Base-by-base conservation (phyloP, 2,113 vertebrate species). In the Callorhinus ursinus region DNA sequence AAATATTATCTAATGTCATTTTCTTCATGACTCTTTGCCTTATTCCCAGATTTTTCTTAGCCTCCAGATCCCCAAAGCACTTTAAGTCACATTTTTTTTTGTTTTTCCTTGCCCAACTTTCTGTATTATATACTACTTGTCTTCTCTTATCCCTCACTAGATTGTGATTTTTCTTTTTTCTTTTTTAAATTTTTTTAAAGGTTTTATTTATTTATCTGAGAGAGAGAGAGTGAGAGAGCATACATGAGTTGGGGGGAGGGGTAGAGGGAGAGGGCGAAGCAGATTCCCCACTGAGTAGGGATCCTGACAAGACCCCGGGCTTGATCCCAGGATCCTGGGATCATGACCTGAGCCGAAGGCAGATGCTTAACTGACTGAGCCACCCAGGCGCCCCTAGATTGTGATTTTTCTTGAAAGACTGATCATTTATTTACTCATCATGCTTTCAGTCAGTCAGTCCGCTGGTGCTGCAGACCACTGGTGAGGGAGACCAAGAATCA, bases 1-100 rank as follows among this genome's bases (percentile, higher is more conserved):
- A 86, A 69, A 88, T 67, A 31, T 67, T 36, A 69, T 36, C 22
- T 81, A 33, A 39, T 51, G 39, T 84, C 59, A 77, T 39, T 93
- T 89, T 39, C 24, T 89, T 69, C 21, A 51, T 15, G 24, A 67
- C 67, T 77, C 49, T 96, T 77, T 61, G n/a, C 46, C 74, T 84
- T 71, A n/a, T 51, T 31, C 31, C 39, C 2, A 3, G n/a, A 84
- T 59, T 36, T 90, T 77, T 79, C 18, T 61, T 55, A 86, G 21
- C 55, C 22, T 86, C 16, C n/a, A 51, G 67, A 61, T 57, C 33
- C 19, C 46, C 49, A 83, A 49, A 93, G 39, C 10, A 55, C 57
- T 74, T 87, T 42, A 84, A 76, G 46, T 86, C 33, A 59, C 19
- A 0, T 55, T 59, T 46, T 77, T 31, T 81, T 11, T 85, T 42